phyloP scores from a whole-genome alignment of 2,797 vertebrate species.

The Philypnodon macrostomus region DNA sequence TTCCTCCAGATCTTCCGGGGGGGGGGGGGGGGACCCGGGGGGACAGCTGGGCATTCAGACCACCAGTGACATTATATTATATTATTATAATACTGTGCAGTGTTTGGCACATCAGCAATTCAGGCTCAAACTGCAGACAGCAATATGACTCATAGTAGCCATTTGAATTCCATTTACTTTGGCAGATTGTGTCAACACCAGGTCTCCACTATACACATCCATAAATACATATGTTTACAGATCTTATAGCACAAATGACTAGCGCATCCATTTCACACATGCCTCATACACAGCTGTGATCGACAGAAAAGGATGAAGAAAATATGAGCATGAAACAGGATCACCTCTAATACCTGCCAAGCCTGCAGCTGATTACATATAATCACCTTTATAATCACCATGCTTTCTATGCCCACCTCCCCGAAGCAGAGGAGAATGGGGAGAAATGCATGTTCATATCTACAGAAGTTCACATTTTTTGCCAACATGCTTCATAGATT shows the following conservation, averaged over 20 bases:
- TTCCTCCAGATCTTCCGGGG: too few species aligned
- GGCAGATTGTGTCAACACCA: constrained; percentile 11
- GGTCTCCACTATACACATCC: background rate
- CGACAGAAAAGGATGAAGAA: constrained; percentile 16
- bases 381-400: constrained; percentile 39
- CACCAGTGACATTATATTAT: constrained; percentile 18
- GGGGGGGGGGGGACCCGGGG: too few species aligned
- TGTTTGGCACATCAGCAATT: constrained; percentile 9
- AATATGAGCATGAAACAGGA: constrained; percentile 43
- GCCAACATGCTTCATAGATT: too few species aligned
- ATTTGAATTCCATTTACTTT: constrained; percentile 26
- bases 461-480: constrained; percentile 6
- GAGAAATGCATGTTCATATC: background rate
- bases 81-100: constrained; percentile 25
- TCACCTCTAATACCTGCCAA: constrained; percentile 28
- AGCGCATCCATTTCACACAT: constrained; percentile 5
- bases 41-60: constrained; percentile 4
- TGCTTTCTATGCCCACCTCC: constrained; percentile 9
- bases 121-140: constrained; percentile 10
- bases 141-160: constrained; percentile 23
- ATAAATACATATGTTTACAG: constrained; percentile 5
- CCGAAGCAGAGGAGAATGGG: constrained; percentile 17
- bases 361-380: constrained; percentile 33
- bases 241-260: constrained; percentile 9
- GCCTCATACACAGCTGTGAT: constrained; percentile 18